A percentile compares a stretch with the other conserved stretches of the same genome.
phyloP scores from a whole-genome alignment of 35 echinoderm and acorn worm species.

The Lytechinus pictus region DNA sequence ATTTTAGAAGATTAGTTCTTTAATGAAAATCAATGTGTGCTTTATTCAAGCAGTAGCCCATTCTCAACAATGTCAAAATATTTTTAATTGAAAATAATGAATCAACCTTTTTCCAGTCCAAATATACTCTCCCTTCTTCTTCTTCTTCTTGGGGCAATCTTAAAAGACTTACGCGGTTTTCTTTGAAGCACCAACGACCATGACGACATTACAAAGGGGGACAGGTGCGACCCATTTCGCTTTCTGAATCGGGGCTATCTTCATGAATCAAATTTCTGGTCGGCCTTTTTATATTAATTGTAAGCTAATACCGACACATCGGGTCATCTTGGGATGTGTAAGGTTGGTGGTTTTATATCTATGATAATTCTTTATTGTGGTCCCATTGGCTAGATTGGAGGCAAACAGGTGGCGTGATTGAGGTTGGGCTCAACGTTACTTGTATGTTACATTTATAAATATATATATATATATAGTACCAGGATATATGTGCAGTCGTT shows the following conservation, averaged over 20 bases:
- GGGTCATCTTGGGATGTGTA: neutral
- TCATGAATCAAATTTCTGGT: neutral
- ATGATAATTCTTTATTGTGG: neutral
- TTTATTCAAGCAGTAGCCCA: neutral
- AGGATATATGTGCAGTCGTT: too few species aligned
- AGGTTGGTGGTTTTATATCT: neutral
- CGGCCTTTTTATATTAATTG: neutral
- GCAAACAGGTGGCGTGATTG: neutral
- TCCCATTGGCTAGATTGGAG: neutral
- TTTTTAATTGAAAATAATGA: neutral
- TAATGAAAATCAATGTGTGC: too few species aligned
- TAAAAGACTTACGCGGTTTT: neutral
- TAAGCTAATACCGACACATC: conserved; percentile 5
- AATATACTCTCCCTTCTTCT: neutral
- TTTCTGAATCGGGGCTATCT: neutral
- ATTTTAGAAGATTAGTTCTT: too few species aligned
- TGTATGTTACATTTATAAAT: too few species aligned
- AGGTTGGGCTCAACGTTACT: neutral
- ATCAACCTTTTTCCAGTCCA: neutral
- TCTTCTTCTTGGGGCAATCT: neutral
- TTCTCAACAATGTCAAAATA: neutral
- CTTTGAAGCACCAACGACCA: neutral
- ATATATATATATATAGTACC: too few species aligned
- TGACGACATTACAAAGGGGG: neutral
- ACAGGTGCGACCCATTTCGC: neutral